These are phyloP conservation scores for Poecilia velifera DNA, from an alignment of 2,797 vertebrate species.

Conservation along the genomic window DNA sequence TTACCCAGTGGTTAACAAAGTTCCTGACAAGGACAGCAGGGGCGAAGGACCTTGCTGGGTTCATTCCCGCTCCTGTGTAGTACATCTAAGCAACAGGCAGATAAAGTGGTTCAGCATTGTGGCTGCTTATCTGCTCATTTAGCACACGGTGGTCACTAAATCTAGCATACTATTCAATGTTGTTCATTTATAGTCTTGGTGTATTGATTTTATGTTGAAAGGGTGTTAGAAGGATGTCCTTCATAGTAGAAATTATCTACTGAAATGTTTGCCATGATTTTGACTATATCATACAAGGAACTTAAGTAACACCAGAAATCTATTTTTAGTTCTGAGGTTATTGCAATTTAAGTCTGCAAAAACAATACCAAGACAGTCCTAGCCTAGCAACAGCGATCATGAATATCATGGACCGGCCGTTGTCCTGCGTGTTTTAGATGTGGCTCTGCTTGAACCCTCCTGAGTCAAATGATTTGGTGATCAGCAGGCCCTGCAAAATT, in stretches of 20 bases:
- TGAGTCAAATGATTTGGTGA: not conserved
- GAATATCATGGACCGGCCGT: not conserved
- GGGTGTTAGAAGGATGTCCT: not conserved
- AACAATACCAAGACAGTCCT: not conserved
- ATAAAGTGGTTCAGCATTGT: not conserved
- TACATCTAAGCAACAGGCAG: conserved; percentile 83
- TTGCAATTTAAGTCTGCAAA: not conserved
- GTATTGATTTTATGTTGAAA: not conserved
- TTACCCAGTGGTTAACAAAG: conserved; percentile 97
- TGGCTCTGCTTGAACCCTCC: not conserved
- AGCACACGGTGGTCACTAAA: not conserved
- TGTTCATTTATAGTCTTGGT: not conserved
- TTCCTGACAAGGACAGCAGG: conserved; percentile 92
- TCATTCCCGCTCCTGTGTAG: conserved; percentile 96
- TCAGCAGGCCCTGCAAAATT: not conserved
- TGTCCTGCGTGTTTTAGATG: not conserved
- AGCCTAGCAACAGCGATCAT: not conserved
- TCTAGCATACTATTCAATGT: too few relatives aligned
- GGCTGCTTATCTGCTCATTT: not conserved
- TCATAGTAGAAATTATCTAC: not conserved
- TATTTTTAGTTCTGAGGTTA: not conserved
- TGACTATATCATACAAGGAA: not conserved
- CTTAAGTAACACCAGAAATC: not conserved
- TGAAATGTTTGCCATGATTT: not conserved
- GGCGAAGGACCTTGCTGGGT: conserved; percentile 94